Percentiles rank a stretch among this genome's conserved stretches.
These are phyloP conservation scores for Gyps fulvus DNA, from an alignment of 2,113 vertebrate species.

Conservation along the genomic window DNA sequence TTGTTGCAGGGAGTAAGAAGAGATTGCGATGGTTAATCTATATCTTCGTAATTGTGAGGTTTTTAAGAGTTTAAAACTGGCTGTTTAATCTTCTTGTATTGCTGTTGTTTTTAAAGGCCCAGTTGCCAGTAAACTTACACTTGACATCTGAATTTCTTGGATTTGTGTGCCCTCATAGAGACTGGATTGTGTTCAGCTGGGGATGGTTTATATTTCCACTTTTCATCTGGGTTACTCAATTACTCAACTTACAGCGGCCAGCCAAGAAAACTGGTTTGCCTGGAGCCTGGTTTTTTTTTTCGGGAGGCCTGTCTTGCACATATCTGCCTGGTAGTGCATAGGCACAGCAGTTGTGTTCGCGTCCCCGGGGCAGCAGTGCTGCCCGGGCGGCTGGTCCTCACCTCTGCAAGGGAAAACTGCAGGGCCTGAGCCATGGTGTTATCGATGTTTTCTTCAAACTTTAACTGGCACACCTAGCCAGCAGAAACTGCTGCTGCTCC, in stretches of 20 bases:
- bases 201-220: background rate
- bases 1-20: background rate
- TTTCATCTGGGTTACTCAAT: background rate
- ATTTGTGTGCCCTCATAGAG: background rate
- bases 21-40: background rate
- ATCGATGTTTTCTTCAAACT: background rate
- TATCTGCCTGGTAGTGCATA: background rate
- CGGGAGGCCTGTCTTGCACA: accelerated
- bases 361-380: accelerated
- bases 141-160: background rate
- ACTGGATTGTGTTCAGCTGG: background rate
- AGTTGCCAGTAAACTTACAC: background rate
- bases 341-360: accelerated
- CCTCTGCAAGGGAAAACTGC: background rate
- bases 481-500: background rate
- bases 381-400: accelerated
- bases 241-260: background rate
- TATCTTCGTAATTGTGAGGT: accelerated
- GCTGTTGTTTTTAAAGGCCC: background rate
- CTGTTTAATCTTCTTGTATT: background rate
- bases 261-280: background rate
- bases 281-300: background rate
- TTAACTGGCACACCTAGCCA: background rate
- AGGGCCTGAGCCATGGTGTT: background rate
- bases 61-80: background rate